phyloP scores from a whole-genome alignment of 2,888 invertebrate species.

The Drepana falcataria region DNA sequence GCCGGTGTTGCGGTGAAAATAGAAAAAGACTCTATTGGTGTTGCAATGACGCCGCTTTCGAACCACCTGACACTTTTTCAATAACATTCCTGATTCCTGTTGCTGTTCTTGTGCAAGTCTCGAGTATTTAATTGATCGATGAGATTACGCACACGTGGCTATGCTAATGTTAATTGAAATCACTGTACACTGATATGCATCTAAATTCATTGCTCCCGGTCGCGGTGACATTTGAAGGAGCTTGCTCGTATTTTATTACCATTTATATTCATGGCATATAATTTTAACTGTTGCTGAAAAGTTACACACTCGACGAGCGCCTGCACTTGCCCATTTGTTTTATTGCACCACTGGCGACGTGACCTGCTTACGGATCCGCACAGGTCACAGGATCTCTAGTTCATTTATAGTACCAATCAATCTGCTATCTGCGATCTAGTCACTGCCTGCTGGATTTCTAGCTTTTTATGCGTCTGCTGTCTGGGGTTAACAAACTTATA shows the following conservation, averaged over 20 bases:
- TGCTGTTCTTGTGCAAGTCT: slow-evolving; percentile 20
- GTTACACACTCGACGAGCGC: slow-evolving; percentile 33
- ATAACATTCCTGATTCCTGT: slow-evolving; percentile 25
- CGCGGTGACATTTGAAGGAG: slow-evolving; percentile 4
- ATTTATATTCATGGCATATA: slow-evolving; percentile 41
- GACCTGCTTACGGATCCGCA: slow-evolving; percentile 55
- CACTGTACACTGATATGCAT: background rate
- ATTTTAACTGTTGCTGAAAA: slow-evolving; percentile 39
- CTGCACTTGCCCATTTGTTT: slow-evolving; percentile 52
- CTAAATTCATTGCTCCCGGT: background rate
- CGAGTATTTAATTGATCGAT: background rate
- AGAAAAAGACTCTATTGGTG: slow-evolving; percentile 17
- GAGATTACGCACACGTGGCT: background rate
- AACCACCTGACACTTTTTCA: slow-evolving; percentile 34
- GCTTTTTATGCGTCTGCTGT: slow-evolving; percentile 75
- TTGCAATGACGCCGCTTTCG: slow-evolving; percentile 16
- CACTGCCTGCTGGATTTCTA: slow-evolving; percentile 66
- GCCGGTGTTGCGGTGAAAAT: slow-evolving; percentile 23
- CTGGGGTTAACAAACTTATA: slow-evolving; percentile 68
- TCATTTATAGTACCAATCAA: slow-evolving; percentile 74
- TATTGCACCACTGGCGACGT: slow-evolving; percentile 55
- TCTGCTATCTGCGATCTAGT: slow-evolving; percentile 69
- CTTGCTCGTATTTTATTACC: slow-evolving; percentile 32
- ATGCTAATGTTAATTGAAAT: background rate
- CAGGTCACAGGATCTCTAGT: slow-evolving; percentile 60